Evolutionary conservation across 2,113 vertebrate genomes (phyloP).

Genomic region (Tiliqua scincoides): DNA sequence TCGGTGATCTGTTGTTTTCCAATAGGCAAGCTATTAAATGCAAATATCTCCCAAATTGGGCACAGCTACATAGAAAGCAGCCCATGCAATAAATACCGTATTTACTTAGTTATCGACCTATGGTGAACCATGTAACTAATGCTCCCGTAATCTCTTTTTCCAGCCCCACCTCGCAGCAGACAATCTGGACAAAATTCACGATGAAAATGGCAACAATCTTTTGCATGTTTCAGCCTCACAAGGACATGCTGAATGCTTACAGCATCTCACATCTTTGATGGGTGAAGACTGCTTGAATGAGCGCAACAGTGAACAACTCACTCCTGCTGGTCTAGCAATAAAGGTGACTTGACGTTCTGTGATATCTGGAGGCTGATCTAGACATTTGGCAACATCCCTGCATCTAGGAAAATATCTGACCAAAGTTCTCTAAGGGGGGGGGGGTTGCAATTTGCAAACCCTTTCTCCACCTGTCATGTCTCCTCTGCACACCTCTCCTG

Average conservation of each 20-base stretch:
- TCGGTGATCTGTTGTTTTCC: not conserved
- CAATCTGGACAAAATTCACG: constrained; percentile 94
- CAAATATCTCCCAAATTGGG: not conserved
- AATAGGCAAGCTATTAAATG: not conserved
- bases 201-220: constrained; percentile 93
- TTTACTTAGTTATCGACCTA: not conserved
- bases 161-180: constrained; percentile 95
- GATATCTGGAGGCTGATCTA: not conserved
- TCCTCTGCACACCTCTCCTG: not conserved
- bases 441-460: not conserved
- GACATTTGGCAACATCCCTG: not conserved
- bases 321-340: constrained; percentile 93
- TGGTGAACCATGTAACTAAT: constrained; percentile 18
- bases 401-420: not conserved
- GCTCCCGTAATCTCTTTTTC: constrained; percentile 25
- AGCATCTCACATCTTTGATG: constrained; percentile 97
- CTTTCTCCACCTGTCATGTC: not conserved
- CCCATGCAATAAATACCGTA: not conserved
- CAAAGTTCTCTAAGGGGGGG: not conserved
- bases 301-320: constrained; percentile 89
- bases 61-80: not conserved
- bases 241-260: constrained; percentile 93
- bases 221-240: constrained; percentile 90
- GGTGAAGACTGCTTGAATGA: constrained; percentile 96
- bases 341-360: constrained; percentile 79